Evolutionary conservation across 35 echinoderm and acorn worm genomes (phyloP).

Genomic region (Apostichopus californicus): DNA sequence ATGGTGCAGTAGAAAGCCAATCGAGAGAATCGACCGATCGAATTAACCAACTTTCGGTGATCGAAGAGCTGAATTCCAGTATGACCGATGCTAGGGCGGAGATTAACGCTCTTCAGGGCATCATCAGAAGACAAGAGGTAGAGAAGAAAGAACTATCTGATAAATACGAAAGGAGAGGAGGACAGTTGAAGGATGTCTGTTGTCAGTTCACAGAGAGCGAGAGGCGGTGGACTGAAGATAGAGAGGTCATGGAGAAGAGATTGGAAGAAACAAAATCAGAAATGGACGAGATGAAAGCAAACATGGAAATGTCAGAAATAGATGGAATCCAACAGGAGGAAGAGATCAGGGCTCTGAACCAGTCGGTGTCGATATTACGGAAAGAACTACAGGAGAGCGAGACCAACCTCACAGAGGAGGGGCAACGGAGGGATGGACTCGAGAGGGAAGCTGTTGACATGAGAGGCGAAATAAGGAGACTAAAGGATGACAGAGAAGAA

Average conservation of each 20-base stretch:
- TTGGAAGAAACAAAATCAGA: constrained; percentile 15
- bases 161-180: constrained; percentile 21
- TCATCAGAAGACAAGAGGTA: constrained; percentile 21
- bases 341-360: constrained; percentile 5
- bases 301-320: not conserved
- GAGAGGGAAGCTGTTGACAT: not conserved
- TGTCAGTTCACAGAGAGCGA: constrained; percentile 40
- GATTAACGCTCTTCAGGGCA: not conserved
- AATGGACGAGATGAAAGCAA: not conserved
- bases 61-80: not conserved
- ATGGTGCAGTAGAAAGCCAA: not conserved
- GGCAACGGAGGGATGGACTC: not conserved
- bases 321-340: not conserved
- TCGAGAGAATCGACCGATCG: not conserved
- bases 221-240: constrained; percentile 27
- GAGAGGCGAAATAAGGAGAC: not conserved
- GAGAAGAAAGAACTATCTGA: not conserved
- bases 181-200: constrained; percentile 27
- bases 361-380: not conserved
- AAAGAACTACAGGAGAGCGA: not conserved
- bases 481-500: not conserved
- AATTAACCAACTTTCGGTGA: not conserved
- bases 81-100: not conserved
- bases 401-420: not conserved
- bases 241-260: not conserved